Base-by-base conservation (phyloP, 2,113 vertebrate species). In the Nicator chloris region DNA sequence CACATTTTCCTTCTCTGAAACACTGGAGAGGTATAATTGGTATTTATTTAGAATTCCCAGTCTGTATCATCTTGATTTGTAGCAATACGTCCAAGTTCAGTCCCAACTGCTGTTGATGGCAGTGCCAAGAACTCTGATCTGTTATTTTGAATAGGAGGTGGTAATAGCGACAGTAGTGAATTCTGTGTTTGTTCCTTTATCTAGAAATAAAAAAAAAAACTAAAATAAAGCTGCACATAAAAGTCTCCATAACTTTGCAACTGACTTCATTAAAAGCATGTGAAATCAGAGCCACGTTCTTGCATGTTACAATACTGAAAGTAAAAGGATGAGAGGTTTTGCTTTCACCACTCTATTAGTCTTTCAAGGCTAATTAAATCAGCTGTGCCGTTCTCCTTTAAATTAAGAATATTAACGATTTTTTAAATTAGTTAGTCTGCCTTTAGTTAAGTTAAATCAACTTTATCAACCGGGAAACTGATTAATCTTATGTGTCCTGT, bases 121-220 rank as follows among this genome's bases (percentile, higher is more conserved):
- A 75, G 42, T 27, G 97, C 94, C 15, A 95, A 93, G 73, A 98
- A 86, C 44, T 97, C 97, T 13, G 98, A 97, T 95, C 97, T 98
- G 86, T 96, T 96, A 56, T 98, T 97, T 59, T 98, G 98, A 79
- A 98, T 87, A 35, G 98, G 98, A 85, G 99, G 99, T 95, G 99
- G 99, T 98, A 99, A 97, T 53, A 99, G 98, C 69, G 98, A 98
- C 71, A 99, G 98, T 65, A 99, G 98, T 45, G 98, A 98, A 93
- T 98, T 98, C 95, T 97, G 97, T 86, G 98, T 99, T 96, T 99
- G 98, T 91, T 98, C 98, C 97, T 98, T 99, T 95, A 99, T 98
- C 99, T 99, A 98, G 90, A 66, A 98, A 98, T n/a, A n/a, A n/a
- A 72, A 78, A 98, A 94, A 94, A 33, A 59, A 63, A n/a, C 76